Evolutionary conservation across 2,888 invertebrate genomes (phyloP).

Genomic region (Monochamus alternatus): DNA sequence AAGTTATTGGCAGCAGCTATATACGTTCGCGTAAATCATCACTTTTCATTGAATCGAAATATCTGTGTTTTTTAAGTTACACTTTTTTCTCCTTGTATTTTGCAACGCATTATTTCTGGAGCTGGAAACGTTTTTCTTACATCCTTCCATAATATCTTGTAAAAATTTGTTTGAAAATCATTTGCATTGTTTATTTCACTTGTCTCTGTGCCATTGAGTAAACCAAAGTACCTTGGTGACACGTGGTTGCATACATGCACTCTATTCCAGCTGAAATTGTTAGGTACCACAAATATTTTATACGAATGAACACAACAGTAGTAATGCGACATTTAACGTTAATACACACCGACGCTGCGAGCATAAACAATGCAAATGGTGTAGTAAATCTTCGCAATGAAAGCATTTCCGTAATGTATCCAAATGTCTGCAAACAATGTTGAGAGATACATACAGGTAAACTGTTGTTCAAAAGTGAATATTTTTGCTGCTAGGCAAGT

Average conservation of each 20-base stretch:
- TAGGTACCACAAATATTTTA: background rate
- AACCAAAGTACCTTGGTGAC: background rate
- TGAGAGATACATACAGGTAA: background rate
- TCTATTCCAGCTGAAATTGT: background rate
- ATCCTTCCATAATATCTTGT: no score
- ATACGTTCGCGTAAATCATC: no score
- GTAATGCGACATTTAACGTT: conserved; percentile 4
- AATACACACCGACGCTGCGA: conserved; percentile 8
- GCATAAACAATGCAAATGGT: conserved; percentile 12
- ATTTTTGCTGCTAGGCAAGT: background rate
- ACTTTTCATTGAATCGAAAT: no score
- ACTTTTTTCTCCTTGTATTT: no score
- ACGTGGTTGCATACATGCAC: background rate
- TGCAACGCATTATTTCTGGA: no score
- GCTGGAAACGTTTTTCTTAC: no score
- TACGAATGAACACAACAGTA: conserved; percentile 5
- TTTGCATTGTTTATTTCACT: no score
- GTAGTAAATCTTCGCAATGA: conserved; percentile 10
- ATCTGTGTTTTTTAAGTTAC: no score
- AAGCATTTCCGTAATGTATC: conserved; percentile 1
- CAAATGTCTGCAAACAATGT: background rate
- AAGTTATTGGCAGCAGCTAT: no score
- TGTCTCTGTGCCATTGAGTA: no score
- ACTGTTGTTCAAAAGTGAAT: background rate
- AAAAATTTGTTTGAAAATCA: no score